phyloP scores from a whole-genome alignment of 2,888 invertebrate genomes.

The Limulus polyphemus region DNA sequence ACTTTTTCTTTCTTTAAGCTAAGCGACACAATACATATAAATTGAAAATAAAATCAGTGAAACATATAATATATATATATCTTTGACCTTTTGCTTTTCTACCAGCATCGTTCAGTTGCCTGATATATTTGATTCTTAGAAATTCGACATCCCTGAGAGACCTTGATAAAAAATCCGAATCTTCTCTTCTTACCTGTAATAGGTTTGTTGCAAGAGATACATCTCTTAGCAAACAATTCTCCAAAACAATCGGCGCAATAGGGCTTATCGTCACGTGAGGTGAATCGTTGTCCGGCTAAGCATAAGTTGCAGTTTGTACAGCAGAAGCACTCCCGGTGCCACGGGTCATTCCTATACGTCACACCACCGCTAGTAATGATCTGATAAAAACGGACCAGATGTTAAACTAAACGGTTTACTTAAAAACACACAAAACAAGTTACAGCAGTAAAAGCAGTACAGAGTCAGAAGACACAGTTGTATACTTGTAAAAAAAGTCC shows the following conservation, averaged over 20 bases:
- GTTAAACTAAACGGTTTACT: slow-evolving; percentile 10
- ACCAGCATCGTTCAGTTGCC: no score
- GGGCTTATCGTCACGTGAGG: slow-evolving; percentile 90
- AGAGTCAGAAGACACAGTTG: no score
- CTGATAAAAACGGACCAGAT: slow-evolving; percentile 40
- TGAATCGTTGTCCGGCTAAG: slow-evolving; percentile 95
- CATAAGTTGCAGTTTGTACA: slow-evolving; percentile 94
- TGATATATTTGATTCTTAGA: no score
- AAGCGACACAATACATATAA: no score
- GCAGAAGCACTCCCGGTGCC: slow-evolving; percentile 99
- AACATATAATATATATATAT: no score
- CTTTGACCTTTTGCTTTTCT: no score
- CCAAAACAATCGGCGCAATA: slow-evolving; percentile 99
- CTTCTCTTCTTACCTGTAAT: slow-evolving; percentile 70
- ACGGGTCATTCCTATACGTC: slow-evolving; percentile 99
- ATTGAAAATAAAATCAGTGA: no score
- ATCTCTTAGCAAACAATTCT: slow-evolving; percentile 94
- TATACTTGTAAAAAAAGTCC: no score
- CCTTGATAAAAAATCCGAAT: no score
- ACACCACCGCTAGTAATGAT: slow-evolving; percentile 98
- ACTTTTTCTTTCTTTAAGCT: no score
- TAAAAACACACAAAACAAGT: neutral
- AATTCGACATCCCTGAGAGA: no score
- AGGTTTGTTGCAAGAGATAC: slow-evolving; percentile 92
- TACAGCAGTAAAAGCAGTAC: no score